Percentiles rank a stretch among this genome's conserved stretches.
These are phyloP conservation scores for Lysiphlebus fabarum DNA, from an alignment of 1,140 invertebrate genomes.

Conservation along the genomic window DNA sequence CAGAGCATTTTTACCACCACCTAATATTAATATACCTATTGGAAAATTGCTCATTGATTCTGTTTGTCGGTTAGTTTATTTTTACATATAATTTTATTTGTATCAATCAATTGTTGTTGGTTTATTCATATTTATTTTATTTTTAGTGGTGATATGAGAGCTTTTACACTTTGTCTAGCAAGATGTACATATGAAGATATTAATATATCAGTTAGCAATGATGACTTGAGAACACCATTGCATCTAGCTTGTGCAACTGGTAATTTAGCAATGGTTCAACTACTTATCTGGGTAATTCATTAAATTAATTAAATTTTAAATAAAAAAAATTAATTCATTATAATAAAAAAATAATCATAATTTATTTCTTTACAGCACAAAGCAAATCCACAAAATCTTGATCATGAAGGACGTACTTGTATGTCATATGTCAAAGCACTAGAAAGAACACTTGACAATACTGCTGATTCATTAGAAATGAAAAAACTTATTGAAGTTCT, in stretches of 20 bases:
- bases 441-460: too few species aligned
- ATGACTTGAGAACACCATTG: constrained; percentile 77
- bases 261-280: constrained; percentile 84
- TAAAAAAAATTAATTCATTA: constrained; percentile 23
- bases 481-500: too few species aligned
- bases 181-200: constrained; percentile 61
- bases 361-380: constrained; percentile 67
- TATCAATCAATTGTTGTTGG: too few species aligned
- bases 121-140: constrained; percentile 6
- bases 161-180: constrained; percentile 61
- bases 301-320: constrained; percentile 16
- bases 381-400: constrained; percentile 75
- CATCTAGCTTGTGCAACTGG: constrained; percentile 87
- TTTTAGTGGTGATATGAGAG: constrained; percentile 62
- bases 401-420: constrained; percentile 60
- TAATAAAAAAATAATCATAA: constrained; percentile 17
- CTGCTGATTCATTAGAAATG: too few species aligned
- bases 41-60: constrained; percentile 78
- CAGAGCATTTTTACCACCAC: constrained; percentile 76
- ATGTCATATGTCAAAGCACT: too few species aligned
- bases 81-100: neutral
- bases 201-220: constrained; percentile 66
- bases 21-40: constrained; percentile 58
- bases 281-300: constrained; percentile 86
- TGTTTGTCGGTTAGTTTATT: constrained; percentile 59